Evolutionary conservation across 1,140 invertebrate species (phyloP), one percentile per base, ranked within the genome.

Genomic region (Polypedilum vanderplanki): DNA sequence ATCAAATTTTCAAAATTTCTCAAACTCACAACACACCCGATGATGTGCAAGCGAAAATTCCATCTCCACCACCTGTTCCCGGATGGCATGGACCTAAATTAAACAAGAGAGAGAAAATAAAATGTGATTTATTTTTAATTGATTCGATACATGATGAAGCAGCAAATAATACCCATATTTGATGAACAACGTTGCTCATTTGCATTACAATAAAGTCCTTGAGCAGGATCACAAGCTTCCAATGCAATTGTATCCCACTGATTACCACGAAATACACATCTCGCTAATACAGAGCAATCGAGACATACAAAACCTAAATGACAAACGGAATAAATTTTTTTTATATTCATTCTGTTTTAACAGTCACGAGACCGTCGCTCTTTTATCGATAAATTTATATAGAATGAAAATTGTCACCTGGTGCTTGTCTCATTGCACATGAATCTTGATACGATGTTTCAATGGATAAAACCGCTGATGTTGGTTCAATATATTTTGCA

Each of bases 241-340:
- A 82, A 80, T 5, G 81, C 81, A 40, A 82, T 80, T 41, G 80
- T 81, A 0, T 81, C 78, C 81, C 81, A 82, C 8, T 78, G 79
- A 65, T 78, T 80, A n/a, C 79, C 80, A 73, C 80, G 79, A 8
- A 78, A 77, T 8, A 82, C 80, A 73, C 81, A 82, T 20, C 79
- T 81, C 24, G 81, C 78, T 22, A 82, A 67, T 33, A 81, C 73
- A n/a, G 81, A 78, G 57, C 81, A 82, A 15, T 79, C 81, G 33
- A 82, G 79, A 65, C 81, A 82, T n/a, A 82, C 82, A 8, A 80
- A 77, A 10, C 81, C 81, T 70, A 5, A 7, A 70, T 18, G 18
- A 70, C 0, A 57, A 20, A 70, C 65, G 46, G 46, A 57, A 57
- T 57, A n/a, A n/a, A n/a, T 57, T 57, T 57, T 57, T 57, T 12